Evolutionary conservation across 2,113 vertebrate genomes (phyloP).

Genomic region (Cavia aperea): DNA sequence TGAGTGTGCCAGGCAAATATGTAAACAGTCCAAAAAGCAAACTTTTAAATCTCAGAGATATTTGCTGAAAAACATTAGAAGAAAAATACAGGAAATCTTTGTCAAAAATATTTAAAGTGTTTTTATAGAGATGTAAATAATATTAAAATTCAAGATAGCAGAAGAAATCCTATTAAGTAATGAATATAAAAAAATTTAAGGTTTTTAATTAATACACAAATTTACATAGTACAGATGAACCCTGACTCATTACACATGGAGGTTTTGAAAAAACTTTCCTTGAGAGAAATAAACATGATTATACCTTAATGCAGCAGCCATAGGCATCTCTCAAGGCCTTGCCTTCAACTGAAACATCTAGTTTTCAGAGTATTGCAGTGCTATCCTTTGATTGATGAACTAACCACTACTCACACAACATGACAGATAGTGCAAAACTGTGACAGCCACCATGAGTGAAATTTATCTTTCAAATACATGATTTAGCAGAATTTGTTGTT

Average conservation of each 20-base stretch:
- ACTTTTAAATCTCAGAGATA: neutral
- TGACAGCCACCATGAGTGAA: neutral
- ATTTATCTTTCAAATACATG: neutral
- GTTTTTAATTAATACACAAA: neutral
- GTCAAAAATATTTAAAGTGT: neutral
- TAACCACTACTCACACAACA: neutral
- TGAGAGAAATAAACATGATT: neutral
- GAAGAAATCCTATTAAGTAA: neutral
- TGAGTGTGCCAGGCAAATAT: neutral
- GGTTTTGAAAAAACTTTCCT: neutral
- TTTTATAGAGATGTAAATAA: neutral
- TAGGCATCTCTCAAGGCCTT: neutral
- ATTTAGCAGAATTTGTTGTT: neutral
- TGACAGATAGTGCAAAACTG: neutral
- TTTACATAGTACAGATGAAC: neutral
- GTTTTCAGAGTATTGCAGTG: neutral
- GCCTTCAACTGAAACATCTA: neutral
- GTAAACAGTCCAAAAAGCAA: neutral
- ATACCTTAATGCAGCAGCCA: neutral
- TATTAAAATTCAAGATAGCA: neutral
- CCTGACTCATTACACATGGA: neutral
- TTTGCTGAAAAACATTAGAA: neutral
- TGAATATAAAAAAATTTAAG: neutral
- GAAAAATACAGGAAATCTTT: neutral
- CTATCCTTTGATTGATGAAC: neutral